These are phyloP conservation scores for Crambe crambe DNA, from an alignment of 37 sponge, comb jelly and placozoan genomes.

Conservation along the genomic window DNA sequence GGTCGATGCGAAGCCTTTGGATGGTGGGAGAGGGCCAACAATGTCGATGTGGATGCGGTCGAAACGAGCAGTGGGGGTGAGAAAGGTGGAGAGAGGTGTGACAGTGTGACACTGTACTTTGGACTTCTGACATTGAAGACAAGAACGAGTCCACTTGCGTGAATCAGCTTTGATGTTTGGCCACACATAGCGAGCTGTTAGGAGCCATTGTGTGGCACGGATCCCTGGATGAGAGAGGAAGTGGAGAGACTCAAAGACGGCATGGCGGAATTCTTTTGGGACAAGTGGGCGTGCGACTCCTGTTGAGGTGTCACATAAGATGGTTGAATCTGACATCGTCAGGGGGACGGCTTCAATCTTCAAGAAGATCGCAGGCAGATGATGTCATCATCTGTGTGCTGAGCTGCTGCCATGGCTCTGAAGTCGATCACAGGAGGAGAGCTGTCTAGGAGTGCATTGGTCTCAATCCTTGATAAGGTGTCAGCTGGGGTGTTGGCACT, in stretches of 20 bases:
- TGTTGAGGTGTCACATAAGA: constrained; percentile 58
- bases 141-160: constrained; percentile 49
- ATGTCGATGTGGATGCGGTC: constrained; percentile 60
- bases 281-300: constrained; percentile 59
- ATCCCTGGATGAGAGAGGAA: constrained; percentile 68
- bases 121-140: constrained; percentile 50
- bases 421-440: constrained; percentile 37
- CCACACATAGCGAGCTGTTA: constrained; percentile 63
- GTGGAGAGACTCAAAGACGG: constrained; percentile 58
- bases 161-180: constrained; percentile 68
- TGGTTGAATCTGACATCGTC: not conserved
- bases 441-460: constrained; percentile 36
- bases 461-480: constrained; percentile 60
- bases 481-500: constrained; percentile 58
- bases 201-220: constrained; percentile 52
- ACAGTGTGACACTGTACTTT: constrained; percentile 53
- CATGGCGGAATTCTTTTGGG: constrained; percentile 32
- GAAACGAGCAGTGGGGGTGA: constrained; percentile 50
- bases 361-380: constrained; percentile 27
- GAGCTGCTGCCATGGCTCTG: constrained; percentile 40
- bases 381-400: constrained; percentile 50
- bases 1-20: constrained; percentile 61
- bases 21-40: constrained; percentile 68
- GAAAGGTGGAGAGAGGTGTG: constrained; percentile 42
- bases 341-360: constrained; percentile 34